Evolutionary conservation across 2,797 vertebrate species (phyloP).

Genomic region (Octomys mimax): DNA sequence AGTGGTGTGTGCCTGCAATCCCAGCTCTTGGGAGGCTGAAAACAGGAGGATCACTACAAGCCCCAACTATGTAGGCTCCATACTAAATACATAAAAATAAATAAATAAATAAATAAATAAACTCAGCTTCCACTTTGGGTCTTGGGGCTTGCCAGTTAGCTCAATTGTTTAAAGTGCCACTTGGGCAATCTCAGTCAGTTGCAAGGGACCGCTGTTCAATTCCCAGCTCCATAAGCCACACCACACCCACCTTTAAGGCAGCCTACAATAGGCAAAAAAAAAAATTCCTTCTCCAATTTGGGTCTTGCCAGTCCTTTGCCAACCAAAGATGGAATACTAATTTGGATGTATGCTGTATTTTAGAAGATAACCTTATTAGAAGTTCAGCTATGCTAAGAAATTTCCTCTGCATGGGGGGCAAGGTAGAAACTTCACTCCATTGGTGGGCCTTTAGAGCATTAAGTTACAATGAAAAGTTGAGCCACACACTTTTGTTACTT

Average conservation of each 20-base stretch:
- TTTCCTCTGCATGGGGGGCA: neutral
- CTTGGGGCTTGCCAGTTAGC: neutral
- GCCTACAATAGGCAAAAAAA: too few species aligned
- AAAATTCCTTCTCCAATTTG: neutral
- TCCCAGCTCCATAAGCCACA: too few species aligned
- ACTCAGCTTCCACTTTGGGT: neutral
- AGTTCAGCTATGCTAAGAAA: neutral
- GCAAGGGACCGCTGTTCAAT: too few species aligned
- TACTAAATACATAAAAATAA: too few species aligned
- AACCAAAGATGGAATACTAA: neutral
- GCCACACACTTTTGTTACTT: neutral
- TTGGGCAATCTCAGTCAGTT: too few species aligned
- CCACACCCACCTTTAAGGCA: too few species aligned
- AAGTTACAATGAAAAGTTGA: neutral
- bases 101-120: too few species aligned
- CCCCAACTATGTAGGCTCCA: too few species aligned
- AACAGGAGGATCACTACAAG: too few species aligned
- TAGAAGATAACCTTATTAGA: neutral
- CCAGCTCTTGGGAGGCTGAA: too few species aligned
- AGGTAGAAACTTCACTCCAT: neutral
- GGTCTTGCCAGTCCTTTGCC: neutral
- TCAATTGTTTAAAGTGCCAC: too few species aligned
- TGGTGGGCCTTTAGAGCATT: neutral
- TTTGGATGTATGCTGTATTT: neutral
- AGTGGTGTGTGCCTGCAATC: too few species aligned